Conservation (phyloP, 2,113 vertebrate genomes). For the Oryzias woworae region DNA sequence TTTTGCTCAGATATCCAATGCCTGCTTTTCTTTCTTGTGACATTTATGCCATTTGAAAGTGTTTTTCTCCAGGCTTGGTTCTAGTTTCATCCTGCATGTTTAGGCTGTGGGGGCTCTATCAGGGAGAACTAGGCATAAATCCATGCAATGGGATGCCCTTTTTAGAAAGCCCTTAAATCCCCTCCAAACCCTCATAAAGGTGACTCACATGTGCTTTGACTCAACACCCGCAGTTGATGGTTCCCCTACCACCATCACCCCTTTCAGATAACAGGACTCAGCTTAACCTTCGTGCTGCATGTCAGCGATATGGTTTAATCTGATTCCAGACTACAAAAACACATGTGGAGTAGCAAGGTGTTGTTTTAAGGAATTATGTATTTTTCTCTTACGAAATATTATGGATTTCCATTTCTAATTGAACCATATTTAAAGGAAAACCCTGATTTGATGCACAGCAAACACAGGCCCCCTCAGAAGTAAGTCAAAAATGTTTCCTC, state of each 20-base stretch:
- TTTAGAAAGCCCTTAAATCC: conserved; percentile 41
- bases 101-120: conserved; percentile 17
- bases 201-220: conserved; percentile 60
- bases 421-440: no score
- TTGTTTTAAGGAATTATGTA: background rate
- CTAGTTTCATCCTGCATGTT: background rate
- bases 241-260: conserved; percentile 16
- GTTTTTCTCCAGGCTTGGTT: conserved; percentile 1
- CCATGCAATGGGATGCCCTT: conserved; percentile 31
- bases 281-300: conserved; percentile 10
- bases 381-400: no score
- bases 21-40: no score
- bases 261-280: conserved; percentile 27
- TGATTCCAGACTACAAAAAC: conserved; percentile 45
- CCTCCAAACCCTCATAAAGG: conserved; percentile 28
- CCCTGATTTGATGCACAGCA: no score
- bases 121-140: conserved; percentile 50
- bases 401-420: no score
- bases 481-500: no score
- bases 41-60: no score
- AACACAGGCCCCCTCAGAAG: no score
- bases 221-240: conserved; percentile 53
- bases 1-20: no score
- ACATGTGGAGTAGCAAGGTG: conserved; percentile 31
- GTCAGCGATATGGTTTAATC: conserved; percentile 44